These are phyloP conservation scores for Lochmaea crataegi DNA, from an alignment of 2,888 invertebrate species.

Conservation along the genomic window DNA sequence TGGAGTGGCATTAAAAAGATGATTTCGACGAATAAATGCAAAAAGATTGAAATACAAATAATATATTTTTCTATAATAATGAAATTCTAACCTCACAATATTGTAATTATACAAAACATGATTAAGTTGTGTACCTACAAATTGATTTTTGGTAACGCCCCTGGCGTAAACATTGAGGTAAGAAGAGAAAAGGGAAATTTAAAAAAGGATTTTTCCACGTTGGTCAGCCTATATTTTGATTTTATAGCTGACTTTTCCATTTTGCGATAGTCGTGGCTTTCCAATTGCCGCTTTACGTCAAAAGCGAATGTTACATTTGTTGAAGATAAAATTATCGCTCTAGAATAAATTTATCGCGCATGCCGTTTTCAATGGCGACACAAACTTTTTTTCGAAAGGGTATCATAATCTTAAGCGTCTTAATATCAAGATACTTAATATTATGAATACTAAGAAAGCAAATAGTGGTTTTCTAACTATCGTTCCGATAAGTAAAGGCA, in stretches of 20 bases:
- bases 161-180: not conserved
- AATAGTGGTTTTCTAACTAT: too few species aligned
- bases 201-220: slow-evolving; percentile 49
- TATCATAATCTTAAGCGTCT: not conserved
- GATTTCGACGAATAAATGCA: too few species aligned
- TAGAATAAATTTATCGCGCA: slow-evolving; percentile 44
- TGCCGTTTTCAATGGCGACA: not conserved
- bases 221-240: slow-evolving; percentile 62
- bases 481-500: too few species aligned
- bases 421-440: too few species aligned
- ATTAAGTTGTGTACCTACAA: not conserved
- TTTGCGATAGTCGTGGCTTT: slow-evolving; percentile 52
- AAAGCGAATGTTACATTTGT: slow-evolving; percentile 47
- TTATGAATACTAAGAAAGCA: too few species aligned
- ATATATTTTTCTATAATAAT: too few species aligned
- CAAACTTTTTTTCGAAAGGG: not conserved
- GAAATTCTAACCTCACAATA: too few species aligned
- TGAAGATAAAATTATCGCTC: slow-evolving; percentile 46
- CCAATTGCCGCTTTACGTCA: slow-evolving; percentile 47
- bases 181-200: slow-evolving; percentile 21
- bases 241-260: slow-evolving; percentile 59
- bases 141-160: not conserved
- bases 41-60: too few species aligned
- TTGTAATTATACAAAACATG: too few species aligned
- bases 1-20: too few species aligned